Percentiles rank a stretch among this genome's conserved stretches.
Conservation (phyloP, 2,113 vertebrate species). For the Pristiophorus japonicus region DNA sequence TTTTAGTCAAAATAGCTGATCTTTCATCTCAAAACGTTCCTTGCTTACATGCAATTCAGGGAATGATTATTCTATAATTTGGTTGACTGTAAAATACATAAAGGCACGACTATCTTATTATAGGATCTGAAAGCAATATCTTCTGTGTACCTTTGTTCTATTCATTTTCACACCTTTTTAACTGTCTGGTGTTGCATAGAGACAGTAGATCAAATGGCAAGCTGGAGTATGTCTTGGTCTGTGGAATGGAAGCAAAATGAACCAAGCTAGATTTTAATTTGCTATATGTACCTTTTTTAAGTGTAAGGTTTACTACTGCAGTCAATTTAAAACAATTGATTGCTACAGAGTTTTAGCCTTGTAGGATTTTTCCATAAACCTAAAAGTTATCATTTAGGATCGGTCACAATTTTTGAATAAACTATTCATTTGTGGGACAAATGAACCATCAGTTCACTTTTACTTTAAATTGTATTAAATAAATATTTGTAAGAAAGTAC, state of each 20-base stretch:
- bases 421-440: neutral
- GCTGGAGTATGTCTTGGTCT: neutral
- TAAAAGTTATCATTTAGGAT: too few species aligned
- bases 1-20: conserved; percentile 24
- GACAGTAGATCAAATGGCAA: conserved; percentile 27
- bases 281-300: neutral
- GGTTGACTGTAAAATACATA: conserved; percentile 36
- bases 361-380: neutral
- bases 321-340: neutral
- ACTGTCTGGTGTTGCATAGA: conserved; percentile 29
- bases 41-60: neutral
- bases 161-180: conserved; percentile 34
- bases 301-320: neutral
- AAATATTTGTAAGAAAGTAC: neutral
- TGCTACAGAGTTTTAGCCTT: neutral
- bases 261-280: neutral
- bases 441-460: neutral
- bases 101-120: conserved; percentile 32
- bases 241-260: conserved; percentile 8
- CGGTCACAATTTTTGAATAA: neutral
- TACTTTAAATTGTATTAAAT: neutral
- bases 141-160: conserved; percentile 37
- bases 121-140: conserved; percentile 37
- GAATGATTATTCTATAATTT: conserved; percentile 16
- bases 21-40: neutral